Evolutionary conservation across 2,797 vertebrate genomes (phyloP), one percentile per base, ranked within the genome.

Genomic region (Xenops minutus): DNA sequence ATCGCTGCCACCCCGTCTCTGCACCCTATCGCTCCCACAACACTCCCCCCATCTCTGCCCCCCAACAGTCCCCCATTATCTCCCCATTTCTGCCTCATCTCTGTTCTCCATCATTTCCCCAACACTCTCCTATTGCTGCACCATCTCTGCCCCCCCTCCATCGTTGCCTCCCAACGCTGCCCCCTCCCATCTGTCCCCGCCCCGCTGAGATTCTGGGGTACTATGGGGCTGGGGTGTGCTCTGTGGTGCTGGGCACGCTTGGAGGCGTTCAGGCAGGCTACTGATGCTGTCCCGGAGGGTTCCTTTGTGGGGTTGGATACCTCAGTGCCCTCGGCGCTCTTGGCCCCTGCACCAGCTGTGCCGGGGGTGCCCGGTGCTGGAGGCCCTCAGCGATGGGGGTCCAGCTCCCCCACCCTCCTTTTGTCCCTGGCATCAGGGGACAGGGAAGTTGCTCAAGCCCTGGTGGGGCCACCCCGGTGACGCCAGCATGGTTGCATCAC

Each of bases 401-500:
- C 29, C 19, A 2, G 1, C 16, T 34, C 34, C 1, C 3, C 26
- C 56, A 9, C 26, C 4, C 9, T 3, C 1, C 39, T 34, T 24
- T 44, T 14, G 29, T 54, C 32, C 26, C 11, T 8, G 6, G 9
- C 43, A 19, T 19, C 12, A 7, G 10, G 11, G 9, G 3, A 64
- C 7, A 15, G 44, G 72, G 64, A 84, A 64, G n/a, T 84, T 84
- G 58, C 24, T 29, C 72, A 14, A 64, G 51, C 29, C 37, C 20
- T 4, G 8, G 2, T 20, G 55, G 10, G 30, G 24, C 5, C 26
- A 20, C 36, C 23, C 29, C 2, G 5, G 29, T 26, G 37, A 7
- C 0, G 15, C 54, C 48, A 5, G 24, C 0, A 7, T 0, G 1
- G 4, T 36, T 30, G 3, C 48, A 37, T 32, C 34, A 16, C 10